A percentile compares a stretch with the other conserved stretches of the same genome.
phyloP scores from a whole-genome alignment of 2,113 vertebrate species.

The Echinops telfairi region DNA sequence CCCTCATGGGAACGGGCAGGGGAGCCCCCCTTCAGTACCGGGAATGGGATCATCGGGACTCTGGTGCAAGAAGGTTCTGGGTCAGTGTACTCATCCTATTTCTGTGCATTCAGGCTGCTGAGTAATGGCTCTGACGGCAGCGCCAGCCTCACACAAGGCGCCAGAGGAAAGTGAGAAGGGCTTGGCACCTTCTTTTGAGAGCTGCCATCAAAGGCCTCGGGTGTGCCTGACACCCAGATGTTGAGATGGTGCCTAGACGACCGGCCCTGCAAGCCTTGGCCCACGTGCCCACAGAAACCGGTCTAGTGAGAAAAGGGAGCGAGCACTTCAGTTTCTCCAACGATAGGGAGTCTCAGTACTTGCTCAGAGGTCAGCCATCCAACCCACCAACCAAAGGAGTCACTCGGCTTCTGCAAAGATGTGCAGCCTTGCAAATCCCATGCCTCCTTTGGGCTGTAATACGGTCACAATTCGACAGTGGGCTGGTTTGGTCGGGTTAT shows the following conservation, averaged over 20 bases:
- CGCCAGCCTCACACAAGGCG: constrained; percentile 1
- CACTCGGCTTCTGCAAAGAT: too few relatives aligned
- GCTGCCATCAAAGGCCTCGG: not conserved
- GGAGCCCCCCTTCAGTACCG: not conserved
- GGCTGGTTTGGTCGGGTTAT: too few relatives aligned
- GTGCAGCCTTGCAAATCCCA: too few relatives aligned
- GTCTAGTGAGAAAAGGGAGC: not conserved
- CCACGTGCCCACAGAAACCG: not conserved
- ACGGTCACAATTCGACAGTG: too few relatives aligned
- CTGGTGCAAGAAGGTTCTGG: not conserved
- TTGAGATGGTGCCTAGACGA: not conserved
- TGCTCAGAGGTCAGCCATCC: too few relatives aligned
- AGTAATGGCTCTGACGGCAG: constrained; percentile 34
- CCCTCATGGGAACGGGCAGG: not conserved
- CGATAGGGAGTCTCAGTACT: not conserved
- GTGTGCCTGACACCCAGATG: not conserved
- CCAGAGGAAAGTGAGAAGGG: constrained; percentile 62
- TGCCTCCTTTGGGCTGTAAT: too few relatives aligned
- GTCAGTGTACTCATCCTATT: not conserved
- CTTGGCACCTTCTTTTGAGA: constrained; percentile 69
- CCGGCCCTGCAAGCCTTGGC: not conserved
- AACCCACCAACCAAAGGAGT: too few relatives aligned
- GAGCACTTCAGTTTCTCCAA: not conserved
- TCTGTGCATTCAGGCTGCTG: constrained; percentile 59
- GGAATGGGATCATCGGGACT: not conserved